Percentiles rank a stretch among this genome's conserved stretches.
Evolutionary conservation across 2,113 vertebrate species (phyloP).

Genomic region (Phasianus colchicus): DNA sequence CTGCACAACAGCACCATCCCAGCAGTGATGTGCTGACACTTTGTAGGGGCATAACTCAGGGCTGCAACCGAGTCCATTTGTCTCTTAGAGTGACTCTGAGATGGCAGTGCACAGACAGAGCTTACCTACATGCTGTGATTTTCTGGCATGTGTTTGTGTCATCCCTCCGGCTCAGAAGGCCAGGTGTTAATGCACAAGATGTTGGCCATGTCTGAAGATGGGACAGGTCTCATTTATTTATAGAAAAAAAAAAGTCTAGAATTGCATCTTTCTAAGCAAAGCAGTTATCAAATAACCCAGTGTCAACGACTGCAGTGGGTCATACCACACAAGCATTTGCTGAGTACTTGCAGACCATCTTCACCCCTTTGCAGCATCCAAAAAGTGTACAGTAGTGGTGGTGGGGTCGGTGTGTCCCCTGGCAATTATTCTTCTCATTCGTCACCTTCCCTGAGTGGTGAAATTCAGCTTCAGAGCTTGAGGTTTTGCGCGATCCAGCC

Average conservation of each 20-base stretch:
- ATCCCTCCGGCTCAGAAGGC: neutral
- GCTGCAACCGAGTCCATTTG: neutral
- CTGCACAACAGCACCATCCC: neutral
- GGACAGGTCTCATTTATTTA: constrained; percentile 71
- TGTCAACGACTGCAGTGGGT: neutral
- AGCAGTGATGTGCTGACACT: neutral
- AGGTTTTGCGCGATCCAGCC: constrained; percentile 89
- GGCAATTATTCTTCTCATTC: neutral
- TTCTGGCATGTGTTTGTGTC: neutral
- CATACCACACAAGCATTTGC: neutral
- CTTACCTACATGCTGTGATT: neutral
- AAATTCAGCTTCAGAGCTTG: constrained; percentile 72
- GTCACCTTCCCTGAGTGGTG: neutral
- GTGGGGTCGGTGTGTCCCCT: neutral
- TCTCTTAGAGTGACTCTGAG: neutral
- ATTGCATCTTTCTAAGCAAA: neutral
- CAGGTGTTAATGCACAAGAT: neutral
- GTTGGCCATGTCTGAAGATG: neutral
- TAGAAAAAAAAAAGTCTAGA: constrained; percentile 8
- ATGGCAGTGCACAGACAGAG: neutral
- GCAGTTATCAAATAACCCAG: neutral
- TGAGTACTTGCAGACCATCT: neutral
- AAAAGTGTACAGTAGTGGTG: neutral
- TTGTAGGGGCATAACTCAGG: neutral
- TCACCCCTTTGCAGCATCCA: neutral